These are phyloP conservation scores for Atrichornis clamosus DNA, from an alignment of 2,113 vertebrate genomes.

Conservation along the genomic window DNA sequence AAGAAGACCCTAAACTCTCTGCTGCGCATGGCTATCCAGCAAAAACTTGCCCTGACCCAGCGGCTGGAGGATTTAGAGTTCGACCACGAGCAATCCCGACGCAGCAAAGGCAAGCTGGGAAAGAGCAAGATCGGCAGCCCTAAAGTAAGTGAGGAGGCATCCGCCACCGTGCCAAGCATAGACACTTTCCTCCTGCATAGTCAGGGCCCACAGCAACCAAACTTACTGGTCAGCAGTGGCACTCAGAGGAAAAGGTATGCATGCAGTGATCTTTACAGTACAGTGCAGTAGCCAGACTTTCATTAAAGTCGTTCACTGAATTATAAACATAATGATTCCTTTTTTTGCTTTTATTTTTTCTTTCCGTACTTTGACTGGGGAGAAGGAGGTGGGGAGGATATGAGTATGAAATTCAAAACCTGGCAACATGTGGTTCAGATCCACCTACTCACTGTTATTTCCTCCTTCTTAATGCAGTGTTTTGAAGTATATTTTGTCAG, in stretches of 20 bases:
- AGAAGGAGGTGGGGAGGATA: slow-evolving; percentile 35
- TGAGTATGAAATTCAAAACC: slow-evolving; percentile 38
- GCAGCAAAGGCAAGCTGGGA: slow-evolving; percentile 88
- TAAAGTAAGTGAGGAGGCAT: slow-evolving; percentile 92
- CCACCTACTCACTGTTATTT: slow-evolving; percentile 44
- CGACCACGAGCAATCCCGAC: slow-evolving; percentile 93
- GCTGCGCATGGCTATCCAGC: slow-evolving; percentile 97
- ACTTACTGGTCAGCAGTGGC: slow-evolving; percentile 77
- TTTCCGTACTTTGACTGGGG: neutral
- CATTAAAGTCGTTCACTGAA: slow-evolving; percentile 57
- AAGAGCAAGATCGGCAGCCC: slow-evolving; percentile 92
- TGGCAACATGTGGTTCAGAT: slow-evolving; percentile 29
- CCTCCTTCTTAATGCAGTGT: slow-evolving; percentile 27
- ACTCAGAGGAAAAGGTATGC: slow-evolving; percentile 81
- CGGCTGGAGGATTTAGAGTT: slow-evolving; percentile 98
- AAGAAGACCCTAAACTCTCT: slow-evolving; percentile 98
- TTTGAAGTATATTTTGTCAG: slow-evolving; percentile 53
- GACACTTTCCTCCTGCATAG: slow-evolving; percentile 80
- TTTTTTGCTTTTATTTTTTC: neutral
- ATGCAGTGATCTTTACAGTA: slow-evolving; percentile 75
- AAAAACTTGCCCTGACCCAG: slow-evolving; percentile 96
- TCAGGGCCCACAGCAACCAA: slow-evolving; percentile 77
- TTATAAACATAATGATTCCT: neutral
- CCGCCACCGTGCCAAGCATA: slow-evolving; percentile 77
- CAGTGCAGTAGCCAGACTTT: slow-evolving; percentile 72